Evolutionary conservation across 1,140 invertebrate species (phyloP).

Genomic region (Magallana ariakensis): DNA sequence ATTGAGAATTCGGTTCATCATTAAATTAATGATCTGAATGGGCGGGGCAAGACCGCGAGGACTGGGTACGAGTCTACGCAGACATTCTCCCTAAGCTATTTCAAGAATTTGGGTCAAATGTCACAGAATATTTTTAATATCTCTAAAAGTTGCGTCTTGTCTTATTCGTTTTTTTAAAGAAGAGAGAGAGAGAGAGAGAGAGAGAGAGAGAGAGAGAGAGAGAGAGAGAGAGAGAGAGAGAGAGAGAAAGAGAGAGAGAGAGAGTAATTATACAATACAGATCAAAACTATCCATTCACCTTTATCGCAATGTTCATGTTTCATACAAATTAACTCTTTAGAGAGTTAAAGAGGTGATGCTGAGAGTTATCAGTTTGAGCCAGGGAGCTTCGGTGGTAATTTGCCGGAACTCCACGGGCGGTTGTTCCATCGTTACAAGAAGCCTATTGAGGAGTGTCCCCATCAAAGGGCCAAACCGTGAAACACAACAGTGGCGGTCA

Average conservation of each 20-base stretch:
- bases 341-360: not conserved
- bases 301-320: not conserved
- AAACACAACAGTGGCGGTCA: not conserved
- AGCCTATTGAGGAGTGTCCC: not conserved
- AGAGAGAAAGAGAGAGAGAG: too few relatives aligned
- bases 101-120: not conserved
- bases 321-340: constrained; percentile 3
- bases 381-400: not conserved
- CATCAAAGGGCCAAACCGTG: not conserved
- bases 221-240: too few relatives aligned
- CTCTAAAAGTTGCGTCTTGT: too few relatives aligned
- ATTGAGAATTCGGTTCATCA: not conserved
- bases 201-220: too few relatives aligned
- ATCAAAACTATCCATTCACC: not conserved
- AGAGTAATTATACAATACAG: too few relatives aligned
- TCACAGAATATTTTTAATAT: not conserved
- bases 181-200: too few relatives aligned
- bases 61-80: not conserved
- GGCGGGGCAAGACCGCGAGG: not conserved
- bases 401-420: not conserved
- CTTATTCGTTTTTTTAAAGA: too few relatives aligned
- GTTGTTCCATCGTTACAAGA: not conserved
- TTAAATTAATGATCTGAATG: not conserved
- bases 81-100: not conserved
- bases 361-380: not conserved